A percentile compares a stretch with the other conserved stretches of the same genome.
phyloP scores from a whole-genome alignment of 1,140 invertebrate species.

The Tetranychus urticae region DNA sequence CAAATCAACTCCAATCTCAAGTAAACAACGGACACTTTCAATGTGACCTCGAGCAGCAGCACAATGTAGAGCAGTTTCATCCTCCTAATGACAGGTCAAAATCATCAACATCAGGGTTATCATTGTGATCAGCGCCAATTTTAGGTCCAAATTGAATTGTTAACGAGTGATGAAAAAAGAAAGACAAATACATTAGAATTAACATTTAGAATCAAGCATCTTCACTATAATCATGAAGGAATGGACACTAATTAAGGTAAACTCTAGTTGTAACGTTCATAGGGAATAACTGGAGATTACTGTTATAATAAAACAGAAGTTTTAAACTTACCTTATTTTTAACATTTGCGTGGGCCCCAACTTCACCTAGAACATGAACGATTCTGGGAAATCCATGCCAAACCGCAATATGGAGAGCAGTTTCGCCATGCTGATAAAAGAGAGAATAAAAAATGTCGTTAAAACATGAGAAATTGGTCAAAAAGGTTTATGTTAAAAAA shows the following conservation, averaged over 20 bases:
- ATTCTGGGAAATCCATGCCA: constrained; percentile 30
- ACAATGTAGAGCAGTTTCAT: constrained; percentile 31
- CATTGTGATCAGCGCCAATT: not conserved
- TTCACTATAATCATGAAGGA: too few relatives aligned
- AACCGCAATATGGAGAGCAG: constrained; percentile 29
- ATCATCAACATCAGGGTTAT: not conserved
- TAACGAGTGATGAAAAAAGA: not conserved
- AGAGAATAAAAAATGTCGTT: too few relatives aligned
- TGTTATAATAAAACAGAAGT: not conserved
- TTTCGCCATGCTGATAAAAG: constrained; percentile 23
- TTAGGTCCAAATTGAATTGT: too few relatives aligned
- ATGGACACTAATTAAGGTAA: too few relatives aligned
- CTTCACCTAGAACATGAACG: constrained; percentile 24
- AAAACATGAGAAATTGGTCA: too few relatives aligned
- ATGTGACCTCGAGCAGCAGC: constrained; percentile 29
- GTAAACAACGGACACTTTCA: constrained; percentile 30
- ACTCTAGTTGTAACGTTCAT: not conserved
- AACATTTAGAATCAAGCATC: too few relatives aligned
- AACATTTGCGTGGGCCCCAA: constrained; percentile 22
- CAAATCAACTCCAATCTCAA: constrained; percentile 33
- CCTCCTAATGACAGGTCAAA: constrained; percentile 22
- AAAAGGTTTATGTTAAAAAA: too few relatives aligned
- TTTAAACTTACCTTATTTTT: constrained; percentile 19
- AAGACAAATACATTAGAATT: not conserved
- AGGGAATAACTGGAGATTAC: not conserved